Conservation (phyloP, 2,797 vertebrate species). For the Ataeniobius toweri region DNA sequence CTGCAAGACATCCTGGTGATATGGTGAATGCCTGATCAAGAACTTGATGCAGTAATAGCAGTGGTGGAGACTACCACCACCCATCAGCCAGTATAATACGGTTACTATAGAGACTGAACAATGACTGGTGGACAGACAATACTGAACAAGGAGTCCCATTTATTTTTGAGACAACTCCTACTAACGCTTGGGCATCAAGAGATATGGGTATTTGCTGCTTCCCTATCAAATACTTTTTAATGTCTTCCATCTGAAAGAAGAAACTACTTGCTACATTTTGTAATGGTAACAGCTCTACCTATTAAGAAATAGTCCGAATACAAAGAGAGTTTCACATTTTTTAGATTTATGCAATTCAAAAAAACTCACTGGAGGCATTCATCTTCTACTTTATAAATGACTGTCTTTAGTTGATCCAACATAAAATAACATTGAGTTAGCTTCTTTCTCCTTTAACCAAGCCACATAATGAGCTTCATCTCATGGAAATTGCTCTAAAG, state of each 20-base stretch:
- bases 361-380: conserved; percentile 1
- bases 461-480: conserved; percentile 51
- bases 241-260: no score
- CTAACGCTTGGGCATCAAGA: no score
- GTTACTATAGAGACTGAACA: no score
- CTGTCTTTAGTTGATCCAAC: conserved; percentile 37
- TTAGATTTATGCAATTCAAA: conserved; percentile 1
- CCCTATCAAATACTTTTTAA: not conserved
- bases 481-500: conserved; percentile 17
- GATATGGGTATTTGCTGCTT: no score
- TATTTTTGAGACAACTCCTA: not conserved
- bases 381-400: conserved; percentile 19
- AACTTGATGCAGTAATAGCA: no score
- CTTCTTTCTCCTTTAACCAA: conserved; percentile 31
- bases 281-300: not conserved
- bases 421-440: conserved; percentile 26
- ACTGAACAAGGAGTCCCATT: no score
- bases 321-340: not conserved
- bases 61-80: no score
- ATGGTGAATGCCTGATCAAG: no score
- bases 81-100: no score
- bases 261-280: not conserved
- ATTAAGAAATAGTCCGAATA: not conserved
- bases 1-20: no score
- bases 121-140: no score